Evolutionary conservation across 2,888 invertebrate genomes (phyloP), one percentile per base, ranked within the genome.

Genomic region (Macrophya annulata): DNA sequence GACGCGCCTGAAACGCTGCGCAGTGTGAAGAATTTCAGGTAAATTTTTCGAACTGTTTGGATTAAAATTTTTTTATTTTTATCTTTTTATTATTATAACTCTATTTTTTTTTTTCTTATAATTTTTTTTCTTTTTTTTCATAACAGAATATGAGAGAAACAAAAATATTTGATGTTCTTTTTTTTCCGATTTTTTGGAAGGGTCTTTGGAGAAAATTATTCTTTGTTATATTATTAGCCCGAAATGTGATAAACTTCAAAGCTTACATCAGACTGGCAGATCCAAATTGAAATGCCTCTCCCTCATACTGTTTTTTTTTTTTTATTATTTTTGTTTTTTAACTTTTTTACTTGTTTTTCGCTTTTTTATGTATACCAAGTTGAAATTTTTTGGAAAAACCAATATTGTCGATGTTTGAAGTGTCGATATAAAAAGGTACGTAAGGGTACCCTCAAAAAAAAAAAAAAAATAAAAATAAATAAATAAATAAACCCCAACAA

Each of bases 11-110:
- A 76, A 45, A 76, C 76, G 55, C 59, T 51, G 55, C 55, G 15
- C 31, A 40, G 79, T 59, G 55, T 37, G 59, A 79, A 37, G 59
- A 55, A 79, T 21, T 40, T 40, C 31, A 79, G 79, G 79, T 79
- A 59, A 45, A 21, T 25, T 25, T 51, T 48, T 12, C 45, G 17
- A 48, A 4, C 25, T 48, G 6, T 76, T 43, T 0, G 8, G 9
- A 25, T 62, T 62, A n/a, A 9, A 72, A 43, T 21, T n/a, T n/a
- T 17, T 40, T 72, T 43, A 17, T 51, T 5, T 31, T 31, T n/a
- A n/a, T n/a, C n/a, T n/a, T n/a, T n/a, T n/a, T n/a, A n/a, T n/a
- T n/a, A n/a, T n/a, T n/a, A n/a, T n/a, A n/a, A n/a, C n/a, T n/a
- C n/a, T n/a, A n/a, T n/a, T 31, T 31, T 51, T n/a, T 51, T 51